Evolutionary conservation across 1,140 invertebrate species (phyloP), one percentile per base, ranked within the genome.

Genomic region (Meloidogyne exigua): DNA sequence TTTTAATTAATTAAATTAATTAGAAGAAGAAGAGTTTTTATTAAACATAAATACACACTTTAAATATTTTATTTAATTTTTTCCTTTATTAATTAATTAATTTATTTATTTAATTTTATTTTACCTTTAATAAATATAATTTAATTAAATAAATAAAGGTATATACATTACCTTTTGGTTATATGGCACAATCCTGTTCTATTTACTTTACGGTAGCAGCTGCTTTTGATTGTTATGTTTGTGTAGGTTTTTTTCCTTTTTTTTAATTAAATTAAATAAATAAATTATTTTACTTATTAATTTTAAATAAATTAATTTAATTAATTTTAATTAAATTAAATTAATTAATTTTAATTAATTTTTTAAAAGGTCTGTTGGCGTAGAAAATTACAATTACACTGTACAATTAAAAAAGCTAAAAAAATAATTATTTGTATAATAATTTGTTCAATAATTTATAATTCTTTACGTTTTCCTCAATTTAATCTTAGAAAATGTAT

Each of bases 121-220:
- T n/a, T n/a, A 57, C 7, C 7, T 32, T 3, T 3, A 32, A 3
- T 32, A n/a, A n/a, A n/a, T n/a, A n/a, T 32, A 32, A 32, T 32
- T 32, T 3, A 32, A 32, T 32, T 32, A 32, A 32, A 3, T 32
- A 32, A 7, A 32, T 18, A 67, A 42, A 32, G 66, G 66, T 71
- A 15, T 75, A 75, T 32, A 68, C 74, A 13, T 28, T 75, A 18
- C 66, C 66, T 26, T 66, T 75, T 49, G 73, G 65, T 21, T 87
- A 86, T 73, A 86, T 86, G 85, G 85, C 85, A 26, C 85, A 86
- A 72, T 87, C 85, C 1, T 84, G 83, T 66, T 81, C 78, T 42
- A 85, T 86, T 21, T 86, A 86, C 70, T 86, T 86, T 74, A 86
- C 85, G 7, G 85, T 86, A 25, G 85, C 85, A 23, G 85, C 85